Evolutionary conservation across 2,113 vertebrate species (phyloP).

Genomic region (Rhodinocichla rosea): DNA sequence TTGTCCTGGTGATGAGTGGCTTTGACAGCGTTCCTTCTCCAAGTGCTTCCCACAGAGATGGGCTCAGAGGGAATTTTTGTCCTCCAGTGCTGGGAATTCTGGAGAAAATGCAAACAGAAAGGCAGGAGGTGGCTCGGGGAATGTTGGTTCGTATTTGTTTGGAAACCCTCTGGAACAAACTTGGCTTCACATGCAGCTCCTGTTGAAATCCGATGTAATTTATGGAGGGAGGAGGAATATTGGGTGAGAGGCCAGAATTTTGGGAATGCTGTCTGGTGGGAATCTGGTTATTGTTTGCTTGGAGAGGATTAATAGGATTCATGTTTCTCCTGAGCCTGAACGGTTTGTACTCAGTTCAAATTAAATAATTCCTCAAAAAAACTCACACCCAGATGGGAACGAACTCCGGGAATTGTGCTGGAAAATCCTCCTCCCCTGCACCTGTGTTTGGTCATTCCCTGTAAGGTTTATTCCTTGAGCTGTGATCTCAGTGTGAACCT

Average conservation of each 20-base stretch:
- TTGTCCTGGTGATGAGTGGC: not conserved
- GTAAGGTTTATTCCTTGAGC: not conserved
- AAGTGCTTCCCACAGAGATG: not conserved
- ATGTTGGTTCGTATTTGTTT: not conserved
- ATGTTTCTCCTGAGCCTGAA: not conserved
- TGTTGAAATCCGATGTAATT: rapidly evolving
- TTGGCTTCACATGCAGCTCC: rapidly evolving
- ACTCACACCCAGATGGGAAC: rapidly evolving
- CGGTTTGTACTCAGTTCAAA: not conserved
- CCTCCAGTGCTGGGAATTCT: not conserved
- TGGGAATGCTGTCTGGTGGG: not conserved
- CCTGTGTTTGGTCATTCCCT: rapidly evolving
- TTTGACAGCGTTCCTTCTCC: not conserved
- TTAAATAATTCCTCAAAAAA: rapidly evolving
- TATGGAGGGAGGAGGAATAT: not conserved
- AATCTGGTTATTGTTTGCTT: not conserved
- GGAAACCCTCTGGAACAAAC: not conserved
- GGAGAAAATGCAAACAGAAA: not conserved
- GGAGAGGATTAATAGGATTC: not conserved
- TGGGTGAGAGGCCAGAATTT: not conserved
- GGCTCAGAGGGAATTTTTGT: not conserved
- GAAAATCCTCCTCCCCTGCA: not conserved
- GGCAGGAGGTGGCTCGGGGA: not conserved
- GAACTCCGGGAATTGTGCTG: not conserved
- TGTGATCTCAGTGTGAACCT: not conserved